phyloP scores from a whole-genome alignment of 2,888 invertebrate species.

The Drosophila yooni region DNA sequence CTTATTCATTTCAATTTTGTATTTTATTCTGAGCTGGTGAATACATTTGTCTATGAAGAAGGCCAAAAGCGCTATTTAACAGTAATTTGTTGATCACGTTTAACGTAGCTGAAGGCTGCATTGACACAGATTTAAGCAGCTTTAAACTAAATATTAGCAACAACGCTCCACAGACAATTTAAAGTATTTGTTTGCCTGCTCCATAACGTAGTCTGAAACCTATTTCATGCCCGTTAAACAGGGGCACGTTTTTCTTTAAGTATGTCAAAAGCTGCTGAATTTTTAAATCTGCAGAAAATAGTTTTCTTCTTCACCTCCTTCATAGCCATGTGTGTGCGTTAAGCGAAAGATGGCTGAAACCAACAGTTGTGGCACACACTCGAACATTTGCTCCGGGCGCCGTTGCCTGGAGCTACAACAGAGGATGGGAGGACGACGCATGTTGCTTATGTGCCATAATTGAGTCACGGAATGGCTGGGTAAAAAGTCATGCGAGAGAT shows the following conservation, averaged over 20 bases:
- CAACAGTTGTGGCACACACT: background rate
- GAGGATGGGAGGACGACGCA: conserved; percentile 33
- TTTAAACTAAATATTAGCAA: background rate
- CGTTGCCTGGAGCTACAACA: conserved; percentile 18
- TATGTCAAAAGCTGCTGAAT: conserved; percentile 41
- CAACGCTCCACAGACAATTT: background rate
- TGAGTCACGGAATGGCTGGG: conserved; percentile 67
- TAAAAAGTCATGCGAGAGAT: conserved; percentile 72
- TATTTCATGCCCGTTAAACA: conserved; percentile 13
- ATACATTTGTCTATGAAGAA: too few species aligned
- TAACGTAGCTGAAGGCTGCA: background rate
- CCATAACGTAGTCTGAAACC: background rate
- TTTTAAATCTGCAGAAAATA: conserved; percentile 58
- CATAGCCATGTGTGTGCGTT: conserved; percentile 44
- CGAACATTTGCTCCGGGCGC: background rate
- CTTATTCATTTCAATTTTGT: background rate
- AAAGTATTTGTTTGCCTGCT: conserved; percentile 1
- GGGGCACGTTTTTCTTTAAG: conserved; percentile 15
- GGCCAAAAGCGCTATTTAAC: too few species aligned
- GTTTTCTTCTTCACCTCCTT: conserved; percentile 14
- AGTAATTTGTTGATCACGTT: background rate
- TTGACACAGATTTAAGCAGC: background rate
- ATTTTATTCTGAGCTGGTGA: background rate
- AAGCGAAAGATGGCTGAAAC: background rate
- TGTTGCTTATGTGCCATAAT: conserved; percentile 55